A percentile compares a stretch with the other conserved stretches of the same genome.
Conservation (phyloP, 2,113 vertebrate genomes). For the Trachemys scripta region DNA sequence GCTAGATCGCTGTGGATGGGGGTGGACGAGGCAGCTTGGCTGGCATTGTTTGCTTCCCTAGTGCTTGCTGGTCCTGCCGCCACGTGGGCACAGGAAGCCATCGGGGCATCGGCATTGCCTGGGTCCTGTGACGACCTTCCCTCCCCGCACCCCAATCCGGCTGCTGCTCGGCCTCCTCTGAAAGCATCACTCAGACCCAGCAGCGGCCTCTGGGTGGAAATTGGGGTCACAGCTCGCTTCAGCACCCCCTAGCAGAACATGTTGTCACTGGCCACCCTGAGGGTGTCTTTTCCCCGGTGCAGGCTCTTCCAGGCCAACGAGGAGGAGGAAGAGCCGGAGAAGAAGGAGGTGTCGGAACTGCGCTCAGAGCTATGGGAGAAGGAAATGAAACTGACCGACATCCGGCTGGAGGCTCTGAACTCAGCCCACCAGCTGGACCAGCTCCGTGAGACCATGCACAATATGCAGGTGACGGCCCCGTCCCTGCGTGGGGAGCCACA, state of each 20-base stretch:
- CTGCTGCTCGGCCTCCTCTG: neutral
- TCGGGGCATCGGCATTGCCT: too few species aligned
- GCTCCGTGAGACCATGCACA: conserved; percentile 95
- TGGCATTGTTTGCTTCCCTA: neutral
- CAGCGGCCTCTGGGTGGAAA: neutral
- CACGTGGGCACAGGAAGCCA: neutral
- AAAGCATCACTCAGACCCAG: neutral
- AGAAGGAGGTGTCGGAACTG: conserved; percentile 90
- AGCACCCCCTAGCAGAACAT: neutral
- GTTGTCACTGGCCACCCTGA: accelerated
- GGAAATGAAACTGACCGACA: conserved; percentile 95
- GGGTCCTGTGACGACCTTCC: too few species aligned
- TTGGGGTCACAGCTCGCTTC: neutral
- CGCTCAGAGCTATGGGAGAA: conserved; percentile 96
- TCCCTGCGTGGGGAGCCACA: accelerated
- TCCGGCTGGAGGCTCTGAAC: conserved; percentile 93
- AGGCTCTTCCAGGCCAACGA: conserved; percentile 87
- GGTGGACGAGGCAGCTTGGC: neutral
- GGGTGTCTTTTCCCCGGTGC: neutral
- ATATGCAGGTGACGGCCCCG: conserved; percentile 88
- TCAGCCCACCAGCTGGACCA: conserved; percentile 96
- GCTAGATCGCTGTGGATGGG: neutral
- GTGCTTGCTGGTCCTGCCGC: too few species aligned
- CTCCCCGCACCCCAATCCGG: too few species aligned
- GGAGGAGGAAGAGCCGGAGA: conserved; percentile 86